Evolutionary conservation across 2,113 vertebrate species (phyloP).

Genomic region (Eolophus roseicapilla): DNA sequence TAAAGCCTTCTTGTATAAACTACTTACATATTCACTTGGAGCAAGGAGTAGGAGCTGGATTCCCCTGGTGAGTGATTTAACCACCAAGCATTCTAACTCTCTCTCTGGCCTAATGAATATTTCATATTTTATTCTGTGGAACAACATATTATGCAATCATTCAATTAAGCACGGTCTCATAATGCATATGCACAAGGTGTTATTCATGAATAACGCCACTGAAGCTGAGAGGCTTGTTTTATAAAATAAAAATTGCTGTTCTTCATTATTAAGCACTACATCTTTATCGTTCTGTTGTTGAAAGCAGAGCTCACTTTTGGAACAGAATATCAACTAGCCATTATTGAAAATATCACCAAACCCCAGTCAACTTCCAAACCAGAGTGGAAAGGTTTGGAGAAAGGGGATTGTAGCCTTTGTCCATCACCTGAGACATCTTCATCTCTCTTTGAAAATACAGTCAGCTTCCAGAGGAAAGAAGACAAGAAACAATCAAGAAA

Average conservation of each 20-base stretch:
- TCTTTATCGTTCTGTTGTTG: slow-evolving; percentile 34
- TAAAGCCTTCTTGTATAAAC: slow-evolving; percentile 22
- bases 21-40: slow-evolving; percentile 36
- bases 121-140: slow-evolving; percentile 65
- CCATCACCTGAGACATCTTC: not conserved
- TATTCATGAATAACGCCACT: slow-evolving; percentile 57
- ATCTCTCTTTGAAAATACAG: not conserved
- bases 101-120: slow-evolving; percentile 64
- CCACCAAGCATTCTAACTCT: slow-evolving; percentile 50
- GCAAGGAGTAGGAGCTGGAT: slow-evolving; percentile 28
- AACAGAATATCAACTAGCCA: not conserved
- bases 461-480: not conserved
- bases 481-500: not conserved
- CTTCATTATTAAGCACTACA: slow-evolving; percentile 49
- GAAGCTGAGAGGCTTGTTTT: slow-evolving; percentile 59
- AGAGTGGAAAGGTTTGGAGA: not conserved
- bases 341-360: not conserved
- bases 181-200: slow-evolving; percentile 69
- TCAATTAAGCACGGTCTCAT: slow-evolving; percentile 67
- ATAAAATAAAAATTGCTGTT: slow-evolving; percentile 56
- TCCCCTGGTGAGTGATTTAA: slow-evolving; percentile 59
- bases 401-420: not conserved
- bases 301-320: not conserved
- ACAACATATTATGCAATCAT: slow-evolving; percentile 70
- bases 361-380: not conserved